Base-by-base conservation (phyloP, 2,113 vertebrate genomes). In the Channa argus region DNA sequence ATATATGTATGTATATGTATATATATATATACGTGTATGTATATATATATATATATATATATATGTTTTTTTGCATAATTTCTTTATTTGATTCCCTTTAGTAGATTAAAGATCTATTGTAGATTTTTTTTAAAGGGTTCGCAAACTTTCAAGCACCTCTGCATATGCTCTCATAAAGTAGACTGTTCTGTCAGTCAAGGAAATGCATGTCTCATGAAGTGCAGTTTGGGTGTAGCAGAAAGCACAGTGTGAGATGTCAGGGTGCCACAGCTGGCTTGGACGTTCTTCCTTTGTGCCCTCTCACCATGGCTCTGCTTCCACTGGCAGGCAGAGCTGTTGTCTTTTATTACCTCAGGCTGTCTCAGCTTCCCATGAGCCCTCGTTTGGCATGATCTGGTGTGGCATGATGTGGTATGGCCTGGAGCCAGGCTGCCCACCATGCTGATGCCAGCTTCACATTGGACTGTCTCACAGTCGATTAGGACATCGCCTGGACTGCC, bases 311-410 rank as follows among this genome's bases (percentile, higher is more conserved):
- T 79, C 51, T 9, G 47, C 67, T 54, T 84, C 79, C 74, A 74
- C 70, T 91, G 91, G 87, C 90, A 88, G 77, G 55, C 68, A 56
- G 62, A 55, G 66, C 80, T 82, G 83, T 84, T 91, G 83, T 88
- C 87, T 88, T 88, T 88, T 80, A 88, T 88, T 82, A 78, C 82
- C 86, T 85, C 73, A 75, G 86, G 80, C 88, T 85, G 85, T 84
- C 84, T 84, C 77, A 70, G 36, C 82, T 86, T 74, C 83, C 69
- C 79, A 63, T 59, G 84, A 83, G 88, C 63, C 64, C 84, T 66
- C 71, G 60, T 46, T 79, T 82, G 79, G 83, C 88, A 85, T 47
- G 4, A 47, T 58, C 74, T 77, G 72, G 66, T 15, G 60, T 67
- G 59, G 67, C 69, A 58, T 44, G 63, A 65, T 43, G 61, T 33